A percentile compares a stretch with the other conserved stretches of the same genome.
These are phyloP conservation scores for Zalophus californianus DNA, from an alignment of 2,797 vertebrate genomes.

Conservation along the genomic window DNA sequence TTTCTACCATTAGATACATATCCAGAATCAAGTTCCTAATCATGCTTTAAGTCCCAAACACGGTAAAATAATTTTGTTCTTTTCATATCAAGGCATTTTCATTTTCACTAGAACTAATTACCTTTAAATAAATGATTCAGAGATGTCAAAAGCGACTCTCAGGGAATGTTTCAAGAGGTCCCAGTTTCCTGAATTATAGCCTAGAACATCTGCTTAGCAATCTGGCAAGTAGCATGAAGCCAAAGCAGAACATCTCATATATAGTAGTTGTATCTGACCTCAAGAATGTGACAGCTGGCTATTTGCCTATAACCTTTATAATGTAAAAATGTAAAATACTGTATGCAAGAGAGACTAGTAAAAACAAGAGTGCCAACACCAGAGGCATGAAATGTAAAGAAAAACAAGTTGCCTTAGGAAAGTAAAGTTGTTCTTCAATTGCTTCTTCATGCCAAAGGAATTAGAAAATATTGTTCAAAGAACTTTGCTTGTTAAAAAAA, in stretches of 20 bases:
- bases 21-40: constrained; percentile 56
- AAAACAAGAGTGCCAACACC: constrained; percentile 66
- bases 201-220: constrained; percentile 84
- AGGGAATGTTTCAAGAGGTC: constrained; percentile 81
- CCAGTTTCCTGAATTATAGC: constrained; percentile 81
- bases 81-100: constrained; percentile 72
- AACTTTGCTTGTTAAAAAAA: neutral
- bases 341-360: constrained; percentile 50
- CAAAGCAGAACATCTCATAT: constrained; percentile 74
- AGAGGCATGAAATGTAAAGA: constrained; percentile 21
- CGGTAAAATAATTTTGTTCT: constrained; percentile 72
- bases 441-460: constrained; percentile 36
- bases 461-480: constrained; percentile 37
- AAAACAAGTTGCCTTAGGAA: constrained; percentile 67
- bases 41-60: constrained; percentile 49
- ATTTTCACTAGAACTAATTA: constrained; percentile 80
- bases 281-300: constrained; percentile 80
- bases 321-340: constrained; percentile 67
- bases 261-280: constrained; percentile 73
- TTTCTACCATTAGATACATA: constrained; percentile 32
- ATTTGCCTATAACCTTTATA: constrained; percentile 74
- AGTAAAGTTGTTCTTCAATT: constrained; percentile 24
- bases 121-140: constrained; percentile 82
- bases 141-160: constrained; percentile 82
- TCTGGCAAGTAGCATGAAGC: constrained; percentile 80